Conservation (phyloP, 1,140 invertebrate species). For the Lasaia peninsularis region DNA sequence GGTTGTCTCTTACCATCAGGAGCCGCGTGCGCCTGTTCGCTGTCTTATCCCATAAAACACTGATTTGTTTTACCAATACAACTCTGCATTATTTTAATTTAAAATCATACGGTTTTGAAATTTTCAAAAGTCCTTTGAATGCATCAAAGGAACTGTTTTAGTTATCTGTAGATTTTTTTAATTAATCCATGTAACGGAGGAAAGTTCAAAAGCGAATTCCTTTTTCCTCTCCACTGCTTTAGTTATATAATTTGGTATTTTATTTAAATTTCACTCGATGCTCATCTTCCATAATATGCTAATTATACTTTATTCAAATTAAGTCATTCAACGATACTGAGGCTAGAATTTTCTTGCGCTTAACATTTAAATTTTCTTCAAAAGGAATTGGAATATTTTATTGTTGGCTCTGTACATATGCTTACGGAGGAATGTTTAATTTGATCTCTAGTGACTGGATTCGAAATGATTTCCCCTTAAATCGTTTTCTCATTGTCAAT, state of each 20-base stretch:
- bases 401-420: slow-evolving; percentile 8
- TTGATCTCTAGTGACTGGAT: slow-evolving; percentile 6
- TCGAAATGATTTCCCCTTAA: slow-evolving; percentile 1
- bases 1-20: too few species aligned
- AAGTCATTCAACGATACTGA: not conserved
- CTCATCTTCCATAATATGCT: slow-evolving; percentile 5
- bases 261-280: slow-evolving; percentile 3
- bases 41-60: too few species aligned
- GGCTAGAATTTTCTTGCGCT: slow-evolving; percentile 1
- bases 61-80: too few species aligned
- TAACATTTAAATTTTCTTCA: slow-evolving; percentile 4
- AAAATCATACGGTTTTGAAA: too few species aligned
- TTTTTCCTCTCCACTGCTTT: slow-evolving; percentile 1
- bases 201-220: not conserved
- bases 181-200: not conserved
- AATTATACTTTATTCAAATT: slow-evolving; percentile 8
- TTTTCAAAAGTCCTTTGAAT: too few species aligned
- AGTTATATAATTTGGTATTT: slow-evolving; percentile 3
- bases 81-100: too few species aligned
- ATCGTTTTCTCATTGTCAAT: slow-evolving; percentile 10
- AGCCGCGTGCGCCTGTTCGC: too few species aligned
- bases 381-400: slow-evolving; percentile 10
- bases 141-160: too few species aligned
- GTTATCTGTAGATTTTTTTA: not conserved
- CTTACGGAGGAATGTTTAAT: slow-evolving; percentile 4